These are phyloP conservation scores for Galbula dea DNA, from an alignment of 2,113 vertebrate genomes.

Conservation along the genomic window DNA sequence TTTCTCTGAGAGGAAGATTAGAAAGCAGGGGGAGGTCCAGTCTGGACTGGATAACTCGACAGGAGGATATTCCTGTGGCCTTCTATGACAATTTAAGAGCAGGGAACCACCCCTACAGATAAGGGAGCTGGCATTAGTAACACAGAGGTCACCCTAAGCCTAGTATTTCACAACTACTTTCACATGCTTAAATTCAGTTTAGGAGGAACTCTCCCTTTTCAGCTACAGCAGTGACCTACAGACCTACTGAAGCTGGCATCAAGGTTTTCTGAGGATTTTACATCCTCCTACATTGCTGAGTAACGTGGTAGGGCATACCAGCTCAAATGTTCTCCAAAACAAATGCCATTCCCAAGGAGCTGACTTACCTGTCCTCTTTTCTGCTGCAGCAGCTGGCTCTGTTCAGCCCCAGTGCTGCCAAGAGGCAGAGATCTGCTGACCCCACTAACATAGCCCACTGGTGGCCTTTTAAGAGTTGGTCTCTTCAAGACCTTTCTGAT, in stretches of 20 bases:
- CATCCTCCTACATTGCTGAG: not conserved
- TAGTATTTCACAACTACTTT: not conserved
- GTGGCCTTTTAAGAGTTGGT: not conserved
- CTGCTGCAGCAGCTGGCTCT: not conserved
- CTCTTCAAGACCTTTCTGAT: not conserved
- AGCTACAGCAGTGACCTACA: not conserved
- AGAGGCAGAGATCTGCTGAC: not conserved
- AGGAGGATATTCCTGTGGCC: not conserved
- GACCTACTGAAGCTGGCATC: not conserved
- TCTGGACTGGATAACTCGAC: not conserved
- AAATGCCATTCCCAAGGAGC: not conserved
- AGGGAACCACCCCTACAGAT: not conserved
- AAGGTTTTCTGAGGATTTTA: not conserved
- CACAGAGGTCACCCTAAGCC: not conserved
- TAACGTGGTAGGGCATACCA: rapidly evolving
- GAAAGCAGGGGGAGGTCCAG: not conserved
- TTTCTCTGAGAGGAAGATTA: not conserved
- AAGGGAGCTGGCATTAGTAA: not conserved
- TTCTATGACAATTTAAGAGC: not conserved
- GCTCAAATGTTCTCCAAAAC: not conserved
- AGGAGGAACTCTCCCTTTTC: not conserved
- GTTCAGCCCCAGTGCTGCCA: not conserved
- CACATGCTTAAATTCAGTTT: not conserved
- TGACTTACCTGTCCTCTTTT: not conserved
- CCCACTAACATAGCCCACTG: not conserved